phyloP scores from a whole-genome alignment of 2,113 vertebrate species.

The Muntiacus muntjak region DNA sequence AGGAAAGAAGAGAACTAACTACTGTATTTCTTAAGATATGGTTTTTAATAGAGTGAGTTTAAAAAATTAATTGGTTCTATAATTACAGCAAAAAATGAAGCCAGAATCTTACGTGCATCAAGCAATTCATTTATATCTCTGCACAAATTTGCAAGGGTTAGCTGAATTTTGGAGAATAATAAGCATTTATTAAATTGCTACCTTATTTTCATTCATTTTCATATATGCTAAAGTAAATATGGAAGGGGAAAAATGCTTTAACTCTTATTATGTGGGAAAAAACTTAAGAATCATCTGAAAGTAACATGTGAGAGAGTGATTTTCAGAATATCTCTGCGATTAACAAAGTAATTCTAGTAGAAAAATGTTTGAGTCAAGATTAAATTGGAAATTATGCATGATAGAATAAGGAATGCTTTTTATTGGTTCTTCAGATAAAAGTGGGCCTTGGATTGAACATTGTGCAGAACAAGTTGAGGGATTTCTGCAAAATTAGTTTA shows the following conservation, averaged over 20 bases:
- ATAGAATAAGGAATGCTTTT: neutral
- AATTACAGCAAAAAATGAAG: slow-evolving; percentile 17
- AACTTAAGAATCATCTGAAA: neutral
- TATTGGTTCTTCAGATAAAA: neutral
- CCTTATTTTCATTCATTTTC: neutral
- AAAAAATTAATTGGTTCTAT: slow-evolving; percentile 39
- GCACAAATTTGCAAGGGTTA: neutral
- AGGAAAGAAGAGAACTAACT: neutral
- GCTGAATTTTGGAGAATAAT: neutral
- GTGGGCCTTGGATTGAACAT: neutral
- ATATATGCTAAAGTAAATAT: neutral
- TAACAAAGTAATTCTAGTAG: neutral
- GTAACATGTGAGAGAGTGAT: neutral
- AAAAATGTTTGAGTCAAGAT: neutral
- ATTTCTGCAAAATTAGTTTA: neutral
- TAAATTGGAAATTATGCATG: neutral
- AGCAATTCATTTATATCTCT: neutral
- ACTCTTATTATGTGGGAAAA: neutral
- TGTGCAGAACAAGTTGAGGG: neutral
- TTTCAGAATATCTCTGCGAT: neutral
- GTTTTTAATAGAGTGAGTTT: slow-evolving; percentile 9
- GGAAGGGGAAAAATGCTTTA: neutral
- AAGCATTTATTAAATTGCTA: neutral
- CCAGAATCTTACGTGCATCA: neutral
- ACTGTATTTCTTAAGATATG: neutral